Evolutionary conservation across 2,113 vertebrate genomes (phyloP), one percentile per base, ranked within the genome.

Genomic region (Poeciliopsis turrubarensis): DNA sequence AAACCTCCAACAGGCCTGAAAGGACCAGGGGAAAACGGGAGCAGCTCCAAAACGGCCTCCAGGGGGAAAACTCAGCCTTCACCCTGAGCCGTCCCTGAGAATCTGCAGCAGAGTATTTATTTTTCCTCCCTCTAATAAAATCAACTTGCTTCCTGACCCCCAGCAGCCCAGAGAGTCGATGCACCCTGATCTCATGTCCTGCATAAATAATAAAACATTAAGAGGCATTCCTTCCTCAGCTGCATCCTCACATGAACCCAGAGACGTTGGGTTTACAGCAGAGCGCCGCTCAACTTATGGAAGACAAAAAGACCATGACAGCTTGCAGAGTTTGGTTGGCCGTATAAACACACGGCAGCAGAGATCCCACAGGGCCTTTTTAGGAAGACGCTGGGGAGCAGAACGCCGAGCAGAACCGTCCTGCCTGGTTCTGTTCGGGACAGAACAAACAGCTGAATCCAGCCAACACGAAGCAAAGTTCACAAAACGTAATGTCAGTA

Each of bases 311-410:
- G 77, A 82, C 64, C 76, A 80, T 86, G 86, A 87, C 66, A 65
- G 64, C 69, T 73, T 37, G 60, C 77, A 86, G 78, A 0, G 44
- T 82, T 82, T 60, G 32, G 60, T 60, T 85, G 4, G 27, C 76
- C 82, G 69, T 71, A 68, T 91, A 92, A 93, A 92, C 92, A 90
- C 67, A 66, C 11, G 1, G 81, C 79, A 75, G 84, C 86, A 76
- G 57, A 83, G 60, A 84, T 87, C 80, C 77, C 54, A 70, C 65
- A 64, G 32, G 75, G 80, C 92, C 91, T 89, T 93, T 91, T 91
- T 90, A 91, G 92, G 92, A 91, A 92, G 81, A 73, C 83, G 73
- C 51, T 70, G 78, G 60, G 26, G 71, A 80, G 78, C 72, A 78
- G 70, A 82, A 73, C 39, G 6, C 47, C 63, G 65, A 69, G 75